Evolutionary conservation across 2,888 invertebrate species (phyloP).

Genomic region (Phalera bucephala): DNA sequence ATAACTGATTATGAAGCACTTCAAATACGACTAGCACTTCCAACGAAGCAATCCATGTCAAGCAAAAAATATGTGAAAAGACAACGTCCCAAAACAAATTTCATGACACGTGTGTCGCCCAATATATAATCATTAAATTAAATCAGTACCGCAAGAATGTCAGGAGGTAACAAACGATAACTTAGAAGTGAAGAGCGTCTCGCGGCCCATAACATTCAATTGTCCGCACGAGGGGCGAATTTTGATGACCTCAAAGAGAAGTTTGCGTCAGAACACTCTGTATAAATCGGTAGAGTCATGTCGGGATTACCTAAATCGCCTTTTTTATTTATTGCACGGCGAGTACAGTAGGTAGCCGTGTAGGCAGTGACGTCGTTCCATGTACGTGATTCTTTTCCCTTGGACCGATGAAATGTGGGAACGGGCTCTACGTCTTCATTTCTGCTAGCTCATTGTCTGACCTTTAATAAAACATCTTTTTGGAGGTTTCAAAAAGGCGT

Average conservation of each 20-base stretch:
- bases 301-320: constrained; percentile 78
- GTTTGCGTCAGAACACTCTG: constrained; percentile 72
- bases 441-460: constrained; percentile 26
- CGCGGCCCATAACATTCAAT: constrained; percentile 80
- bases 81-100: too few relatives aligned
- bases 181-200: constrained; percentile 71
- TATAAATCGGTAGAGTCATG: constrained; percentile 78
- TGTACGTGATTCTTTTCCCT: constrained; percentile 55
- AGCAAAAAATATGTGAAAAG: background rate
- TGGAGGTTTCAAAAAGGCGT: too few relatives aligned
- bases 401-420: constrained; percentile 45
- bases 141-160: constrained; percentile 67
- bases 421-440: constrained; percentile 38
- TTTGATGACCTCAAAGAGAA: constrained; percentile 78
- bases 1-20: background rate
- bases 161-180: constrained; percentile 68
- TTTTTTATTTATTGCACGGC: constrained; percentile 76
- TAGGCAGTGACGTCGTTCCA: constrained; percentile 61
- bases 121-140: constrained; percentile 67
- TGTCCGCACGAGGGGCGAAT: constrained; percentile 76
- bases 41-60: too few relatives aligned
- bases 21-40: too few relatives aligned
- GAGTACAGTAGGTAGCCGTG: constrained; percentile 65
- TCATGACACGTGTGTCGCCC: too few relatives aligned
- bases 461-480: too few relatives aligned